A percentile compares a stretch with the other conserved stretches of the same genome.
phyloP scores from a whole-genome alignment of 2,888 invertebrate genomes.

The Metopia argyrocephala region DNA sequence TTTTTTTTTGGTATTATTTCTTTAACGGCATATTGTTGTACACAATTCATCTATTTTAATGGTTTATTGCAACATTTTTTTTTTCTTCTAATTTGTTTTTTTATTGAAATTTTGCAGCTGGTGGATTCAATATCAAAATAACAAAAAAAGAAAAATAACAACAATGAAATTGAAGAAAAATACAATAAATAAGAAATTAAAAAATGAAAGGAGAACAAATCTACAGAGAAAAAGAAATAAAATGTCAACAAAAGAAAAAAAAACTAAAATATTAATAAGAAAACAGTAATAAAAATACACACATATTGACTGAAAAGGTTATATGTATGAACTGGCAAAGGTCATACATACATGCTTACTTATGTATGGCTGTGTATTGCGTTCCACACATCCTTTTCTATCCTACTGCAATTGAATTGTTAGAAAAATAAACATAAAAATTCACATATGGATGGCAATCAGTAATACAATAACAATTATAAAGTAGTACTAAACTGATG shows the following conservation, averaged over 20 bases:
- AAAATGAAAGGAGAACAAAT: too few species aligned
- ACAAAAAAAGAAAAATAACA: background rate
- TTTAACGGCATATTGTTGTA: background rate
- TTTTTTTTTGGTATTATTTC: background rate
- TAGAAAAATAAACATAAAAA: too few species aligned
- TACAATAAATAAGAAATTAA: background rate
- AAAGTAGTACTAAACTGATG: too few species aligned
- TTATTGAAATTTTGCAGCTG: constrained; percentile 43
- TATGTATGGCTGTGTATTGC: background rate
- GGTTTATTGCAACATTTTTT: constrained; percentile 8
- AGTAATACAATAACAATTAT: too few species aligned
- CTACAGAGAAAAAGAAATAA: background rate
- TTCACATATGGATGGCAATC: too few species aligned
- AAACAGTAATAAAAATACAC: background rate
- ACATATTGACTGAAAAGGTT: constrained; percentile 47
- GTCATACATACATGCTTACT: background rate
- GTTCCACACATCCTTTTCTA: background rate
- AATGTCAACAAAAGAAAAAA: background rate
- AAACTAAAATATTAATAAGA: background rate
- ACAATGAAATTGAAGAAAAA: background rate
- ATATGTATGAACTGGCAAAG: background rate
- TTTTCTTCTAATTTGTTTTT: background rate
- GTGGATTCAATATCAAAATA: background rate
- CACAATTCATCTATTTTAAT: constrained; percentile 30
- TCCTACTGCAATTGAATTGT: background rate